A percentile compares a stretch with the other conserved stretches of the same genome.
Evolutionary conservation across 2,113 vertebrate genomes (phyloP).

Genomic region (Chascanopsetta lugubris): DNA sequence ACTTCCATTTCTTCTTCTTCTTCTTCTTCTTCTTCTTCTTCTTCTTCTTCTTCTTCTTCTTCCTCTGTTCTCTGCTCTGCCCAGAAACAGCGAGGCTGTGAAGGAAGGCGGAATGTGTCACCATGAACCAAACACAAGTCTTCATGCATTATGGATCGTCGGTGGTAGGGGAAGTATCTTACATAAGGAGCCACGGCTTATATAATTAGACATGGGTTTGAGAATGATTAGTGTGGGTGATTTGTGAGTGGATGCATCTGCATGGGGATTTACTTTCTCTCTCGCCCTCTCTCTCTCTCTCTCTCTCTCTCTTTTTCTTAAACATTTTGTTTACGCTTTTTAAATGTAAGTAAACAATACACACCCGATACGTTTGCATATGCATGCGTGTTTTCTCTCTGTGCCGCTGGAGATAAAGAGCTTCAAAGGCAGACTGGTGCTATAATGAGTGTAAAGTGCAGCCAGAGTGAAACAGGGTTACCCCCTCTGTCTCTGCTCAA

Average conservation of each 20-base stretch:
- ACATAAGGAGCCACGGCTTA: constrained; percentile 64
- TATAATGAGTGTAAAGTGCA: constrained; percentile 73
- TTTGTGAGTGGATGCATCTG: constrained; percentile 36
- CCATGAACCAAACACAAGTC: constrained; percentile 63
- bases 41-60: constrained; percentile 3
- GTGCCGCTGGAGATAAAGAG: constrained; percentile 58
- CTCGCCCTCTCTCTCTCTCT: too few species aligned
- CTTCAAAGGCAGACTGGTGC: constrained; percentile 64
- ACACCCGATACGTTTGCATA: constrained; percentile 3
- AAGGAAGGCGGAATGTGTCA: constrained; percentile 65
- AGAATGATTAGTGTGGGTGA: constrained; percentile 45
- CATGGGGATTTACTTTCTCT: constrained; percentile 9
- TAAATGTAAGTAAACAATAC: constrained; percentile 7
- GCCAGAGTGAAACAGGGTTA: constrained; percentile 64
- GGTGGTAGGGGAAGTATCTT: constrained; percentile 55
- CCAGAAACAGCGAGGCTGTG: constrained; percentile 42
- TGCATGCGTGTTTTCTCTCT: constrained; percentile 11
- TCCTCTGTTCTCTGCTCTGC: constrained; percentile 34
- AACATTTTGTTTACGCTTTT: constrained; percentile 15
- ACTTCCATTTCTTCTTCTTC: background rate
- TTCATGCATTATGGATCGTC: constrained; percentile 69
- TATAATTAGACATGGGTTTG: constrained; percentile 61
- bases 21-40: background rate
- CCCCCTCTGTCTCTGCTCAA: constrained; percentile 46
- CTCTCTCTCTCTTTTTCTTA: too few species aligned